Evolutionary conservation across 1,140 invertebrate genomes (phyloP).

Genomic region (Choristoneura fumiferana): DNA sequence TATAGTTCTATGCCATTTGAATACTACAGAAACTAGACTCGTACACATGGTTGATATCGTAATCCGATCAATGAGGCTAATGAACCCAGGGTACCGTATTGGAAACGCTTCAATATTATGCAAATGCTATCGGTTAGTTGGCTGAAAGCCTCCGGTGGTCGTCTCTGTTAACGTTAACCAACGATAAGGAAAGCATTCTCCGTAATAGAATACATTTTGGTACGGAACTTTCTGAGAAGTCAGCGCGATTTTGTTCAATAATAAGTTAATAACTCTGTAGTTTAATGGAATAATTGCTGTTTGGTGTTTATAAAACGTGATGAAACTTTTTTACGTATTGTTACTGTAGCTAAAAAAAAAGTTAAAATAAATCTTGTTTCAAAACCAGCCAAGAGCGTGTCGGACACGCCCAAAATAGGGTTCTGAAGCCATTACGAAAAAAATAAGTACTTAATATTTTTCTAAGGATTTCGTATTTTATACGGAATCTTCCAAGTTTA

Average conservation of each 20-base stretch:
- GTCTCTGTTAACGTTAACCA: constrained; percentile 35
- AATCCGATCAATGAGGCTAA: constrained; percentile 57
- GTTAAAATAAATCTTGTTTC: too few species aligned
- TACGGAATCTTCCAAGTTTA: too few species aligned
- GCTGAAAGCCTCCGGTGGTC: constrained; percentile 44
- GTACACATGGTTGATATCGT: constrained; percentile 37
- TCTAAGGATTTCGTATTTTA: too few species aligned
- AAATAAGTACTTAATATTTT: too few species aligned
- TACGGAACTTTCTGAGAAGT: constrained; percentile 21
- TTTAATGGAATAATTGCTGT: too few species aligned
- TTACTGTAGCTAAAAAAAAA: too few species aligned
- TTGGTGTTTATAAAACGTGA: too few species aligned
- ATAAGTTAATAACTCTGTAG: too few species aligned
- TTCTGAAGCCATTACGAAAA: too few species aligned
- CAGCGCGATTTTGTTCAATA: neutral
- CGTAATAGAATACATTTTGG: neutral
- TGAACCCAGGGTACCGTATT: constrained; percentile 49
- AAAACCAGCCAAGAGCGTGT: too few species aligned
- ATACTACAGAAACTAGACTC: neutral
- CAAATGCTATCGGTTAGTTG: constrained; percentile 55
- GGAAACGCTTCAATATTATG: constrained; percentile 57
- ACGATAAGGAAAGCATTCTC: constrained; percentile 28
- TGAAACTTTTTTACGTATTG: too few species aligned
- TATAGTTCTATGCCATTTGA: neutral
- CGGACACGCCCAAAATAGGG: too few species aligned